These are phyloP conservation scores for Spatulosminthurus flaviceps DNA, from an alignment of 2,888 invertebrate genomes.

Conservation along the genomic window DNA sequence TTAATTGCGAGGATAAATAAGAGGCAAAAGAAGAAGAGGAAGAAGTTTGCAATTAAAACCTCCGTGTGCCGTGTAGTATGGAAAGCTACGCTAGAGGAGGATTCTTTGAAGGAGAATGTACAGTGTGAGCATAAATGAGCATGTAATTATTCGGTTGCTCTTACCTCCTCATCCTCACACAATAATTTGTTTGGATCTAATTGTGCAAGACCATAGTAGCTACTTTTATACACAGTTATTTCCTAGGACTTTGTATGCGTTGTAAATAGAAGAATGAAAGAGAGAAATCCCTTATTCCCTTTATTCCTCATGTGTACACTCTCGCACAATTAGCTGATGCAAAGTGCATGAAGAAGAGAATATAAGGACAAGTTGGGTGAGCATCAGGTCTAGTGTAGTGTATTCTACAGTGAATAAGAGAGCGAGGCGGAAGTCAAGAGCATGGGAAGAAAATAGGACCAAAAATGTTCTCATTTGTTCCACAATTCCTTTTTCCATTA, in stretches of 20 bases:
- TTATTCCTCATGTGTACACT: neutral
- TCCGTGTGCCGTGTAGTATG: too few species aligned
- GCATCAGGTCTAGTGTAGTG: neutral
- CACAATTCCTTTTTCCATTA: constrained; percentile 18
- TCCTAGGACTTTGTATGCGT: neutral
- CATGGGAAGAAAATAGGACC: neutral
- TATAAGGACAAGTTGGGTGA: neutral
- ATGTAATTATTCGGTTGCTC: too few species aligned
- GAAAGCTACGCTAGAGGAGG: too few species aligned
- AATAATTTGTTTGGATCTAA: neutral
- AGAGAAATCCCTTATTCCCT: neutral
- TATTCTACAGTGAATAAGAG: neutral
- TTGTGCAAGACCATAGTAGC: neutral
- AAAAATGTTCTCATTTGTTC: constrained; percentile 6
- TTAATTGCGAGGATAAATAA: too few species aligned
- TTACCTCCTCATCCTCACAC: neutral
- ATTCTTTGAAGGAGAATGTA: too few species aligned
- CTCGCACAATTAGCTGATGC: constrained; percentile 10
- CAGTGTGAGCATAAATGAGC: too few species aligned
- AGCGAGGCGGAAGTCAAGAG: neutral
- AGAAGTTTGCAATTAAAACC: too few species aligned
- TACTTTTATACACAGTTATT: neutral
- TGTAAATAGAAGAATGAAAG: too few species aligned
- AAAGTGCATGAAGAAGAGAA: neutral
- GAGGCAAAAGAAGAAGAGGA: too few species aligned